Evolutionary conservation across 2,888 invertebrate species (phyloP).

Genomic region (Ochropleura plecta): DNA sequence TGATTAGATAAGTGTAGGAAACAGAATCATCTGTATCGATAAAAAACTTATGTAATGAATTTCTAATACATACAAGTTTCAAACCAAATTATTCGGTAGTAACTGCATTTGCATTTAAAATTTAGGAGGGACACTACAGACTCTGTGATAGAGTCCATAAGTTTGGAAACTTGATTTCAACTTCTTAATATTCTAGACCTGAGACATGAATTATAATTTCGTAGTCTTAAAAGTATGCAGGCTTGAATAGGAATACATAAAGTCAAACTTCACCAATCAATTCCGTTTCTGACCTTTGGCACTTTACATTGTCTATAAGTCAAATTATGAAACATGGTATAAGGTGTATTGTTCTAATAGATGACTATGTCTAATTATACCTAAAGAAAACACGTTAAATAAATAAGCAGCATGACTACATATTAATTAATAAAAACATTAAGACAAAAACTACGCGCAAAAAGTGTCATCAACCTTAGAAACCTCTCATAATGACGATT

Average conservation of each 20-base stretch:
- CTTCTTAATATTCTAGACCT: background rate
- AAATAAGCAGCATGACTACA: background rate
- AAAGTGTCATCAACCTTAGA: constrained; percentile 47
- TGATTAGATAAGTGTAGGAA: constrained; percentile 12
- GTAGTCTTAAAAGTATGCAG: background rate
- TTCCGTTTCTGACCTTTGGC: background rate
- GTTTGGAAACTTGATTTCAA: constrained; percentile 1
- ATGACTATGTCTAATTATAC: background rate
- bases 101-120: constrained; percentile 4
- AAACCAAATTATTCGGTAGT: constrained; percentile 9
- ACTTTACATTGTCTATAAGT: background rate
- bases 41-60: background rate
- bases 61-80: background rate
- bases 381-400: background rate
- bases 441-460: constrained; percentile 21
- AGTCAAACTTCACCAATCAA: background rate
- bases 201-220: background rate
- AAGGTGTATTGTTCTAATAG: background rate
- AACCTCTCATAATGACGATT: constrained; percentile 28
- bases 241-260: background rate
- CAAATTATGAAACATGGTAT: background rate
- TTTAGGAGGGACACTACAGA: background rate
- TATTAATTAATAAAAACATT: constrained; percentile 7
- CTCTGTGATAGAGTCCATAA: background rate
- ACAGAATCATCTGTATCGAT: background rate